Conservation (phyloP, 2,113 vertebrate genomes). For the Grammomys surdaster region DNA sequence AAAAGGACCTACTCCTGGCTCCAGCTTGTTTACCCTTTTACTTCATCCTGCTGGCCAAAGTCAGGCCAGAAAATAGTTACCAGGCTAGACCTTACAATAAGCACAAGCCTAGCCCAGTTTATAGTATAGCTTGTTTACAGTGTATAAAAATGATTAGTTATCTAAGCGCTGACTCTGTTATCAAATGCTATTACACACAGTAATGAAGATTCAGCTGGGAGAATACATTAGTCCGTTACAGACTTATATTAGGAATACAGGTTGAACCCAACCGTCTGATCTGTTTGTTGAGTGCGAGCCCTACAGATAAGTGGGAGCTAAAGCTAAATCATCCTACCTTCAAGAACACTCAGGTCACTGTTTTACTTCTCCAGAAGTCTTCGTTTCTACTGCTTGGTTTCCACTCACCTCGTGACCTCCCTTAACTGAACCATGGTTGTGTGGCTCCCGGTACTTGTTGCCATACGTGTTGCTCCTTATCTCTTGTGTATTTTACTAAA, state of each 20-base stretch:
- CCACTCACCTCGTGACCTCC: neutral
- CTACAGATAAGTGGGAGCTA: neutral
- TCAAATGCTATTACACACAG: neutral
- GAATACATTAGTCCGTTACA: neutral
- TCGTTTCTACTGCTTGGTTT: neutral
- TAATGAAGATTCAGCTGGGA: neutral
- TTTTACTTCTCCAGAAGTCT: neutral
- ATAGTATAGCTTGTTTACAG: neutral
- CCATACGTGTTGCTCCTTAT: neutral
- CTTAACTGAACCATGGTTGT: no score
- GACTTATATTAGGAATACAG: neutral
- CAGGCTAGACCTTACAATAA: neutral
- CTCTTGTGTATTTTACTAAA: slow-evolving; percentile 1
- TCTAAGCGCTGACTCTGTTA: neutral
- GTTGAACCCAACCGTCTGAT: neutral
- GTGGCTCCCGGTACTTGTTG: neutral
- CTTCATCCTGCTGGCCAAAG: neutral
- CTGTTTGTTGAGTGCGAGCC: neutral
- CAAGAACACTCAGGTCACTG: neutral
- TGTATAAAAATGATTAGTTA: neutral
- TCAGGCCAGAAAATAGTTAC: neutral
- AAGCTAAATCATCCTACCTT: neutral
- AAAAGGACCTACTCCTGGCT: neutral
- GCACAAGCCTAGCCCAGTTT: neutral
- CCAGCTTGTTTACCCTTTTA: neutral